Conservation (phyloP, 2,113 vertebrate species). For the Rhabdomys dilectus region DNA sequence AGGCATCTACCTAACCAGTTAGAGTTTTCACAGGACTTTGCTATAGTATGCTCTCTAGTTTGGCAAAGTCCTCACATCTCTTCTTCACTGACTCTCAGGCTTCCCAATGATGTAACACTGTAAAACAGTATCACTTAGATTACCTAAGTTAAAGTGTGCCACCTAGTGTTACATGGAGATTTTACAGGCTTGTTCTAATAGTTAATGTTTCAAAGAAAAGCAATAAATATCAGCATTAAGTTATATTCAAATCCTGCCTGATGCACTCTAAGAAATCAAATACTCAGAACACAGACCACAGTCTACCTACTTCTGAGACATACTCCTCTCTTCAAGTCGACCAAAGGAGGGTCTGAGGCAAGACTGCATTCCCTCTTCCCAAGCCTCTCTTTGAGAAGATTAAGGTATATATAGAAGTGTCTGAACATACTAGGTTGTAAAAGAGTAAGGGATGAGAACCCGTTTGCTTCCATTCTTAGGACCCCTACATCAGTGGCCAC, state of each 20-base stretch:
- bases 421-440: not conserved
- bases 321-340: not conserved
- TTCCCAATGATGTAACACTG: slow-evolving; percentile 3
- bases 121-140: not conserved
- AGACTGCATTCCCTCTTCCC: not conserved
- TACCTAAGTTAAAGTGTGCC: slow-evolving; percentile 79
- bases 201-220: not conserved
- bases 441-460: not conserved
- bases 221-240: not conserved
- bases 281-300: not conserved
- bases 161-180: slow-evolving; percentile 82
- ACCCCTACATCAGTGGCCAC: not conserved
- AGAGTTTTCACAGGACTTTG: not conserved
- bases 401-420: not conserved
- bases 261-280: slow-evolving; percentile 7
- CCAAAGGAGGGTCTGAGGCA: not conserved
- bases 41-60: not conserved
- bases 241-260: not conserved
- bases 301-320: not conserved
- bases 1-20: not conserved
- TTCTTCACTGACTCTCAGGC: not conserved
- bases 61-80: slow-evolving; percentile 2
- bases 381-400: not conserved
- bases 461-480: not conserved
- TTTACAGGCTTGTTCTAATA: slow-evolving; percentile 27